phyloP scores from a whole-genome alignment of 2,888 invertebrate genomes.

The Mamestra brassicae region DNA sequence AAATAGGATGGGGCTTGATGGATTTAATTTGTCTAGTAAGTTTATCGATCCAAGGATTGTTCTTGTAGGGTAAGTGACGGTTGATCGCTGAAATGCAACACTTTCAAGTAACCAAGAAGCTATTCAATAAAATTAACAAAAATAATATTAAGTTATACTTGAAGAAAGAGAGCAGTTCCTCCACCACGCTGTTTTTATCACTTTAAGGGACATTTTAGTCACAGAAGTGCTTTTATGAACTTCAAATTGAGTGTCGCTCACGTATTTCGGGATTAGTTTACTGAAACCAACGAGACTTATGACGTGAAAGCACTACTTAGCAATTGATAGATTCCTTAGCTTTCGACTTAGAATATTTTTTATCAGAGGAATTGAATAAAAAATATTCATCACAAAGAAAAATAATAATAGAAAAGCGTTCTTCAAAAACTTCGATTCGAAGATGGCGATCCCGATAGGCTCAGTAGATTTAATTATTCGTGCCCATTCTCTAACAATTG shows the following conservation, averaged over 20 bases:
- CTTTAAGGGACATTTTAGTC: neutral
- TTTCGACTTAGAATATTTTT: neutral
- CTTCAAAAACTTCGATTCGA: conserved; percentile 28
- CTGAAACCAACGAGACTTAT: too few species aligned
- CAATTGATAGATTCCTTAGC: too few species aligned
- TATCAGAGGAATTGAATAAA: neutral
- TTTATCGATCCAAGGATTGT: too few species aligned
- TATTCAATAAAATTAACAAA: too few species aligned
- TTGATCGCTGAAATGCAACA: neutral
- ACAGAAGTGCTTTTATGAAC: neutral
- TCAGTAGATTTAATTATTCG: conserved; percentile 53
- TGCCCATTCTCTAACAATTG: conserved; percentile 39
- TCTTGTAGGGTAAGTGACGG: neutral
- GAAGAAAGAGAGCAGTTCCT: too few species aligned
- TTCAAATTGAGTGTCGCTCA: neutral
- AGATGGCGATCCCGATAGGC: conserved; percentile 37
- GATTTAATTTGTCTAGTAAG: neutral
- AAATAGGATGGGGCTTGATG: neutral
- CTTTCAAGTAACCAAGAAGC: neutral
- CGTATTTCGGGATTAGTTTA: too few species aligned
- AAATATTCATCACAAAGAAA: neutral
- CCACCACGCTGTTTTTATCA: neutral
- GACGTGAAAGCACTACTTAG: too few species aligned
- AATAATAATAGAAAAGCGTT: conserved; percentile 6
- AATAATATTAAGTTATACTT: too few species aligned